Conservation (phyloP, 1,140 invertebrate genomes). For the Trachymyrmex cornetzi region DNA sequence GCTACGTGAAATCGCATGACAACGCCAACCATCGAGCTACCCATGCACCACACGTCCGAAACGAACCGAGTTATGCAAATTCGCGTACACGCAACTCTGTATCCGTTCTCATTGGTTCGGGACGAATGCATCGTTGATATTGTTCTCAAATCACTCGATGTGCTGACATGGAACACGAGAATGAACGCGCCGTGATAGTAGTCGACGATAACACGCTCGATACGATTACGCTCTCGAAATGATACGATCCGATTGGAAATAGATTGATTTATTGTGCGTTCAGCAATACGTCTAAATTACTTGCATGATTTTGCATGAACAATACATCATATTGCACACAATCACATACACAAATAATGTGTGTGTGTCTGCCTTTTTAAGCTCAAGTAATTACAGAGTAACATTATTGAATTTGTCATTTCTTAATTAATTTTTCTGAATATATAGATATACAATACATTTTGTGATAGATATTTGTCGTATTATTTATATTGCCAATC, state of each 20-base stretch:
- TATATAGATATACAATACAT: background rate
- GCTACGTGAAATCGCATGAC: slow-evolving; percentile 41
- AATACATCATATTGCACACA: background rate
- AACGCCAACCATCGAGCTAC: slow-evolving; percentile 32
- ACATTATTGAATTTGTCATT: slow-evolving; percentile 3
- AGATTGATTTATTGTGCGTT: slow-evolving; percentile 55
- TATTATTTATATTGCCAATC: background rate
- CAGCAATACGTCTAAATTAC: slow-evolving; percentile 54
- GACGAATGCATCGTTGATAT: slow-evolving; percentile 61
- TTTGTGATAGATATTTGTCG: background rate
- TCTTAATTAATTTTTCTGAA: background rate
- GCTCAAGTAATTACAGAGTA: background rate
- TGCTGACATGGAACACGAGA: slow-evolving; percentile 37
- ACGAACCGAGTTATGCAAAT: slow-evolving; percentile 74
- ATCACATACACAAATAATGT: background rate
- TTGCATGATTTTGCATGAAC: slow-evolving; percentile 43
- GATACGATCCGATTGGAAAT: slow-evolving; percentile 52
- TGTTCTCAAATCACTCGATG: slow-evolving; percentile 64
- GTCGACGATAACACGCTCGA: slow-evolving; percentile 39
- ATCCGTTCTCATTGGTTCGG: slow-evolving; percentile 56
- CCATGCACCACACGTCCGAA: slow-evolving; percentile 70
- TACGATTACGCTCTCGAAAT: slow-evolving; percentile 49
- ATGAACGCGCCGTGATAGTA: slow-evolving; percentile 24
- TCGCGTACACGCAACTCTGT: slow-evolving; percentile 54
- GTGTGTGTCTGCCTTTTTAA: background rate